phyloP scores from a whole-genome alignment of 2,888 invertebrate genomes.

The Leptinotarsa peninsularis region DNA sequence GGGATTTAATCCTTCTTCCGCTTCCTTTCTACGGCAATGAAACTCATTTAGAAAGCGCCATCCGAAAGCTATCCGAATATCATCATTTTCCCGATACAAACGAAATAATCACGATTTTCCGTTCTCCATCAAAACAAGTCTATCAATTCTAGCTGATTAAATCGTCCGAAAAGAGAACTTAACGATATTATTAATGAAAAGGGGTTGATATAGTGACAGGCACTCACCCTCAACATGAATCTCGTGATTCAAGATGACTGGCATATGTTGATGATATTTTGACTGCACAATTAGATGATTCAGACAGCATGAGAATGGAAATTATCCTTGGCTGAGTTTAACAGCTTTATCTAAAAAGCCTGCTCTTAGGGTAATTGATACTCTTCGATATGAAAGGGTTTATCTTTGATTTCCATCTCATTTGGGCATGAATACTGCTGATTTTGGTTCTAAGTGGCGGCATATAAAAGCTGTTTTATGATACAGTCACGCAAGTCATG shows the following conservation, averaged over 20 bases:
- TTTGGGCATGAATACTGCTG: conserved; percentile 25
- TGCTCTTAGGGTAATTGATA: conserved; percentile 33
- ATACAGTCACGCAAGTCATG: background rate
- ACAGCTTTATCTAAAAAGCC: conserved; percentile 26
- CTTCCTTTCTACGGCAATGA: background rate
- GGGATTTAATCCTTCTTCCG: background rate
- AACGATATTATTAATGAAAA: conserved; percentile 39
- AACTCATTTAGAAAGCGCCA: conserved; percentile 1
- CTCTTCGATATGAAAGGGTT: conserved; percentile 23
- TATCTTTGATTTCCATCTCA: conserved; percentile 30
- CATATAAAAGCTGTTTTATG: background rate
- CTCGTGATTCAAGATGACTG: conserved; percentile 43
- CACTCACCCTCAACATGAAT: conserved; percentile 33
- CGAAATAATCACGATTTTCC: conserved; percentile 28
- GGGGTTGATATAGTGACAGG: conserved; percentile 43
- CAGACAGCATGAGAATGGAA: conserved; percentile 23
- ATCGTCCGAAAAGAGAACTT: conserved; percentile 24
- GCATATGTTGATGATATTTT: conserved; percentile 46
- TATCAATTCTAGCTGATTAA: conserved; percentile 27
- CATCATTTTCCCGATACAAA: background rate
- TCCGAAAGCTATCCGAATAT: background rate
- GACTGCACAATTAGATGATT: conserved; percentile 40
- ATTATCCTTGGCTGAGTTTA: conserved; percentile 29
- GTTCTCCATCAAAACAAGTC: conserved; percentile 30
- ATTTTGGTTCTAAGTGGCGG: conserved; percentile 12